Evolutionary conservation across 2,113 vertebrate genomes (phyloP), one percentile per base, ranked within the genome.

Genomic region (Brachyhypopomus gauderio): DNA sequence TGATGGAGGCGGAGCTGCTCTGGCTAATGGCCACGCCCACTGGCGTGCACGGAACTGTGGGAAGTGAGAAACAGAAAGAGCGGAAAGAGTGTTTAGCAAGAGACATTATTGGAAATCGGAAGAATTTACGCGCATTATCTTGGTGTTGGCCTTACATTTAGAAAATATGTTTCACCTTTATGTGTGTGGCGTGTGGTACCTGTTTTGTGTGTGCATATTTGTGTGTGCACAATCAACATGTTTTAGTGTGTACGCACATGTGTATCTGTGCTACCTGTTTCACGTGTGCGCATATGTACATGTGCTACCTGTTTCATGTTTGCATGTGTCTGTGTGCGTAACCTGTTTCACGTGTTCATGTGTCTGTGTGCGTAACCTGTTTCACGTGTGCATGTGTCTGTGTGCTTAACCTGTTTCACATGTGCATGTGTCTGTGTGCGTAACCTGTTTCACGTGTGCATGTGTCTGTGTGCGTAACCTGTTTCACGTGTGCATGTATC

Each of bases 31-130:
- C 86, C 87, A 90, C 89, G 82, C 94, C 92, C 86, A 90, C 89
- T 5, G 97, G 96, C 87, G 91, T 95, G 88, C 96, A 98, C 17
- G 97, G 96, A 87, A 94, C 96, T 96, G 87, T 48, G 38, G 4
- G 17, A n/a, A 70, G 0, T 19, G 27, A 69, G 48, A 52, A 5
- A 72, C 2, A 22, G 63, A 9, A 4, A 73, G 3, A 8, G 34
- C 17, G 27, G 2, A 48, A 16, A 55, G 22, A 34, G 27, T 27
- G 30, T 66, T 75, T 16, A 11, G 25, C 8, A 48, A 11, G 52
- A 60, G 58, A 60, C n/a, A 5, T n/a, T 19, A 58, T 4, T 14
- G 14, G 14, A 60, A 60, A 60, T n/a, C 30, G 22, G 63, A n/a
- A 22, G 9, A n/a, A n/a, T 9, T 9, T 19, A 4, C 38, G 3